Percentiles rank a stretch among this genome's conserved stretches.
Evolutionary conservation across 2,888 invertebrate species (phyloP).

Genomic region (Tineola bisselliella): DNA sequence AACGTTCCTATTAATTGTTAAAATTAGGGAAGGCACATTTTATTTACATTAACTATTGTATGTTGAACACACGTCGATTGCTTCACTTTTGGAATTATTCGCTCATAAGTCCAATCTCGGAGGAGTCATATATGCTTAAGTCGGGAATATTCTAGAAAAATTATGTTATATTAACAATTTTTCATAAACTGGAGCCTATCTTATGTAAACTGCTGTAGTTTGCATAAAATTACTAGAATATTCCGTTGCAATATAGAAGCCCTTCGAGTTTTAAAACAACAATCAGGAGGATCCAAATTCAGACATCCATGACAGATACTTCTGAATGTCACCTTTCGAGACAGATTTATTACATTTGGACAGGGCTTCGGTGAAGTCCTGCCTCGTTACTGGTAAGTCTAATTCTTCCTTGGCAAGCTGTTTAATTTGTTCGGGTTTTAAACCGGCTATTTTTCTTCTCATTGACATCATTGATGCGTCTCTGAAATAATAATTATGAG

Average conservation of each 20-base stretch:
- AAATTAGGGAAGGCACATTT: not conserved
- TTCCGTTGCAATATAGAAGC: no score
- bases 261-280: not conserved
- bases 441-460: slow-evolving; percentile 91
- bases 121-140: no score
- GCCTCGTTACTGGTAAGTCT: slow-evolving; percentile 90
- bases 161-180: no score
- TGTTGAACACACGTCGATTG: not conserved
- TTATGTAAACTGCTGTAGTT: no score
- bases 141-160: no score
- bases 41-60: not conserved
- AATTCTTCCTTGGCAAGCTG: slow-evolving; percentile 94
- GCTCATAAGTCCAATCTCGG: no score
- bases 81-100: no score
- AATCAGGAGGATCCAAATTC: slow-evolving; percentile 94
- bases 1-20: no score
- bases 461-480: slow-evolving; percentile 99
- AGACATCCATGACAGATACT: slow-evolving; percentile 97
- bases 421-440: slow-evolving; percentile 93
- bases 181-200: no score
- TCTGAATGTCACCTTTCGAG: slow-evolving; percentile 91
- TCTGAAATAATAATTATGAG: slow-evolving; percentile 56
- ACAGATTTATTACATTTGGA: slow-evolving; percentile 96
- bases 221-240: no score
- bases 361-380: slow-evolving; percentile 94